phyloP scores from a whole-genome alignment of 2,113 vertebrate genomes.

The Amphilophus citrinellus region DNA sequence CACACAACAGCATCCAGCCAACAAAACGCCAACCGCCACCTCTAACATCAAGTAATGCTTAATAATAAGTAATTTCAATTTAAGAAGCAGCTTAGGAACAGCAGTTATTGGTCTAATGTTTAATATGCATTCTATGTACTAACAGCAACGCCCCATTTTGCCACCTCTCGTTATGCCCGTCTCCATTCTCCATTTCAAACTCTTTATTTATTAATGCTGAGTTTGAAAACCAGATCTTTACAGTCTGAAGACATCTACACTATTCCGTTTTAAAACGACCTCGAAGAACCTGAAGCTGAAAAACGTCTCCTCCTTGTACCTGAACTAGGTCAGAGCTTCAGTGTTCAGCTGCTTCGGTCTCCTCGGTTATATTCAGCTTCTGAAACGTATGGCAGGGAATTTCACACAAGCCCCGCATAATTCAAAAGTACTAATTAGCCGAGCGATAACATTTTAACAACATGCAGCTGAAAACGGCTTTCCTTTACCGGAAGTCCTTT shows the following conservation, averaged over 20 bases:
- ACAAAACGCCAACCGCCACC: background rate
- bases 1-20: background rate
- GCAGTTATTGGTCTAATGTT: background rate
- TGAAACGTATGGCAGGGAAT: background rate
- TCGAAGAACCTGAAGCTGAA: background rate
- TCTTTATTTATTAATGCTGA: background rate
- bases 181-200: background rate
- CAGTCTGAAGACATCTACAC: background rate
- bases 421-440: background rate
- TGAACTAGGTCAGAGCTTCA: background rate
- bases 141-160: background rate
- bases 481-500: constrained; percentile 56
- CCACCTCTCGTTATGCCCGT: background rate
- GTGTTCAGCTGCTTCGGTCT: background rate
- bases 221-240: background rate
- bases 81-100: background rate
- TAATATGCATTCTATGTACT: background rate
- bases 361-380: background rate
- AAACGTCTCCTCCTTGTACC: background rate
- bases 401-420: background rate
- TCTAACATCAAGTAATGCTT: background rate
- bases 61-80: background rate
- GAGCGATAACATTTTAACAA: background rate
- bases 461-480: background rate
- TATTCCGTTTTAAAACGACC: background rate